Evolutionary conservation across 2,888 invertebrate genomes (phyloP).

Genomic region (Bombylius major): DNA sequence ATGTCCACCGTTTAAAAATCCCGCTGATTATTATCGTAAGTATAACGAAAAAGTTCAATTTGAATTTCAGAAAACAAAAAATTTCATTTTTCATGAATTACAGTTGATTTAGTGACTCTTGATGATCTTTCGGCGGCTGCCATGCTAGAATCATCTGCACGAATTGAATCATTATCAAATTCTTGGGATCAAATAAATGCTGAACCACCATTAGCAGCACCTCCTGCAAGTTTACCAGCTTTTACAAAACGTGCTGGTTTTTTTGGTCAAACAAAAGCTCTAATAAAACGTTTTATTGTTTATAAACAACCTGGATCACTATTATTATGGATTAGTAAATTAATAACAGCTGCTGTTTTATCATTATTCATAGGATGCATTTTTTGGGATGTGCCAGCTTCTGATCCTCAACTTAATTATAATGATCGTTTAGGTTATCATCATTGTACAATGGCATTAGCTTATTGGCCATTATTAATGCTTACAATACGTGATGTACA

Average conservation of each 20-base stretch:
- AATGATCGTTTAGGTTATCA: constrained; percentile 79
- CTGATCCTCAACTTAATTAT: constrained; percentile 57
- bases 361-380: constrained; percentile 76
- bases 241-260: constrained; percentile 51
- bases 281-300: constrained; percentile 42
- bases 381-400: constrained; percentile 77
- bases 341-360: constrained; percentile 66
- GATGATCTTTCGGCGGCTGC: constrained; percentile 90
- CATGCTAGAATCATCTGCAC: constrained; percentile 84
- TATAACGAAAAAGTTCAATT: constrained; percentile 16
- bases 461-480: constrained; percentile 65
- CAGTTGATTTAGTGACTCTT: constrained; percentile 86
- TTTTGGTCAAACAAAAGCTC: constrained; percentile 57
- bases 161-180: constrained; percentile 81
- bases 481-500: constrained; percentile 38
- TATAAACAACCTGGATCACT: constrained; percentile 79
- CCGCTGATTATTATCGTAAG: constrained; percentile 90
- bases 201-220: constrained; percentile 46
- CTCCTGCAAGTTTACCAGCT: constrained; percentile 63
- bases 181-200: constrained; percentile 41
- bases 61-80: not conserved
- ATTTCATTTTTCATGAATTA: constrained; percentile 19
- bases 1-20: constrained; percentile 92
- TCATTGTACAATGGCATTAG: constrained; percentile 65
- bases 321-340: constrained; percentile 62